phyloP scores from a whole-genome alignment of 2,797 vertebrate species.

The Nyctalus aviator region DNA sequence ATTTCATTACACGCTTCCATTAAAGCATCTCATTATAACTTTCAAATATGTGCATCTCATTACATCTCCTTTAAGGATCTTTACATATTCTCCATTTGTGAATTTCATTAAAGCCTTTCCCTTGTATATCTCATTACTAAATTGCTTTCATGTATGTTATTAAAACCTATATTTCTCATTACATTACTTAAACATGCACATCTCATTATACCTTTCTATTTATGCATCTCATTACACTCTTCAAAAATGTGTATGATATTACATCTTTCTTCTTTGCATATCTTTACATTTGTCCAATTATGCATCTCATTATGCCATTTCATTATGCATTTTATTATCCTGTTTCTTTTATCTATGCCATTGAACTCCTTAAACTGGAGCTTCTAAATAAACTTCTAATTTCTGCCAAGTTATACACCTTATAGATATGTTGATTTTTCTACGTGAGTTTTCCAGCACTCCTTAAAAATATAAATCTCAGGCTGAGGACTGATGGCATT shows the following conservation, averaged over 20 bases:
- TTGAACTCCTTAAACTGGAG: slow-evolving; percentile 55
- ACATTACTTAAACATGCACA: slow-evolving; percentile 81
- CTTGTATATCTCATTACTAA: slow-evolving; percentile 81
- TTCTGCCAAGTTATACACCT: background rate
- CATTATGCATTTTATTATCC: slow-evolving; percentile 73
- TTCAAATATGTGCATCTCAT: slow-evolving; percentile 83
- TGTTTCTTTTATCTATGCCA: slow-evolving; percentile 67
- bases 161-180: slow-evolving; percentile 82
- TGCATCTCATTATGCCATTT: slow-evolving; percentile 78
- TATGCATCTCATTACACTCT: slow-evolving; percentile 80
- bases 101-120: slow-evolving; percentile 77
- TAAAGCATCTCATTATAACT: slow-evolving; percentile 77
- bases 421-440: slow-evolving; percentile 4
- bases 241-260: slow-evolving; percentile 78
- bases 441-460: background rate
- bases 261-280: slow-evolving; percentile 78
- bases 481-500: background rate
- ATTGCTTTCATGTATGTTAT: slow-evolving; percentile 83
- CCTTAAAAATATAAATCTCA: slow-evolving; percentile 31
- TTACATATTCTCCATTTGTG: slow-evolving; percentile 77
- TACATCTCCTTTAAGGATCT: slow-evolving; percentile 80
- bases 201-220: slow-evolving; percentile 81
- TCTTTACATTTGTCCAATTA: slow-evolving; percentile 77
- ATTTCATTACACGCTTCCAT: slow-evolving; percentile 79
- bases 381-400: slow-evolving; percentile 45